phyloP scores from a whole-genome alignment of 1,140 invertebrate genomes.

The Aphis craccivora region DNA sequence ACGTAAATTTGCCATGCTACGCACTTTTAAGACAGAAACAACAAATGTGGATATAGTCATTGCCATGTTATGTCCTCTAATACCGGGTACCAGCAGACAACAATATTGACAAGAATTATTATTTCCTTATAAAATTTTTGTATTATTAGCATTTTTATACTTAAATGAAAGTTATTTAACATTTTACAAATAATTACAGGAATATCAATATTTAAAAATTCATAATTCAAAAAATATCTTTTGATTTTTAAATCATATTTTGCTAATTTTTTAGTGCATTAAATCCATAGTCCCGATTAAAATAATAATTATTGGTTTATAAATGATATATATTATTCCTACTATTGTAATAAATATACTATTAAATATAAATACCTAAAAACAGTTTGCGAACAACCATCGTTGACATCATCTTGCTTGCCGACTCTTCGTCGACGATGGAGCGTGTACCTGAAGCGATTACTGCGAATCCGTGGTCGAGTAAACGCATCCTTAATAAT shows the following conservation, averaged over 20 bases:
- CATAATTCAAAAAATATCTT: not conserved
- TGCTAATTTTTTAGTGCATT: not conserved
- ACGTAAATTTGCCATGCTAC: too few species aligned
- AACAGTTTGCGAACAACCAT: slow-evolving; percentile 21
- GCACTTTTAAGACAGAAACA: too few species aligned
- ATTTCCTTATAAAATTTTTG: too few species aligned
- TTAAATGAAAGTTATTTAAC: not conserved
- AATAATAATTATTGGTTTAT: too few species aligned
- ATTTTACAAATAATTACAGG: not conserved
- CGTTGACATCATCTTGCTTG: not conserved
- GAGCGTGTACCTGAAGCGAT: not conserved
- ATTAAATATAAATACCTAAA: slow-evolving; percentile 12
- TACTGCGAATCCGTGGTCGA: not conserved
- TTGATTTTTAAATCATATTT: not conserved
- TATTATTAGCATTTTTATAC: not conserved
- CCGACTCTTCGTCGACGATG: not conserved
- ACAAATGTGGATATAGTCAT: too few species aligned
- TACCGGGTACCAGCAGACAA: too few species aligned
- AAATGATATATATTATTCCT: not conserved
- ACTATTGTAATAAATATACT: not conserved
- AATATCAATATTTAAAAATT: too few species aligned
- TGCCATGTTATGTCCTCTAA: too few species aligned
- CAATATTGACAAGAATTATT: too few species aligned
- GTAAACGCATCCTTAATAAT: not conserved
- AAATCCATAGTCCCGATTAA: not conserved